These are phyloP conservation scores for Phrynocephalus versicolor DNA, from an alignment of 2,113 vertebrate genomes.

Conservation along the genomic window DNA sequence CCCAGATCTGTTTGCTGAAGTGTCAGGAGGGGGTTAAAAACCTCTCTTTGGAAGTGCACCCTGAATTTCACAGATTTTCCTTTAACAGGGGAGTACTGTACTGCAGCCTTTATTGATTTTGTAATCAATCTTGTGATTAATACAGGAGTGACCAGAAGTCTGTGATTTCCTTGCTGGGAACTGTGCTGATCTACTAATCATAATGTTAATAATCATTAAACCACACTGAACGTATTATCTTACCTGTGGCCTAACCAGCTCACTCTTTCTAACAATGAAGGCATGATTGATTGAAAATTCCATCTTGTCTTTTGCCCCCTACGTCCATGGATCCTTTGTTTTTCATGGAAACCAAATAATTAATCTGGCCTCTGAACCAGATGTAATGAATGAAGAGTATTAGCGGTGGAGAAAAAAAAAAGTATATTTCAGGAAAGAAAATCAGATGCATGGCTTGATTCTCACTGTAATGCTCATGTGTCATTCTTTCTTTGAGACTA, in stretches of 20 bases:
- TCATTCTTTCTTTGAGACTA: slow-evolving; percentile 30
- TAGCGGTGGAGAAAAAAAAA: slow-evolving; percentile 19
- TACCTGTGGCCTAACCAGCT: neutral
- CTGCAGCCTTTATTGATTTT: slow-evolving; percentile 3
- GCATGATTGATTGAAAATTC: neutral
- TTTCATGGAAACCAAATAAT: slow-evolving; percentile 21
- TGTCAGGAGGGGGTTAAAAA: no score
- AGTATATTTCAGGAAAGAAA: slow-evolving; percentile 33
- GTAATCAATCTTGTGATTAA: neutral
- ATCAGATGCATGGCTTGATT: slow-evolving; percentile 29
- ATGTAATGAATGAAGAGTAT: slow-evolving; percentile 44
- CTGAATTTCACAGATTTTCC: no score
- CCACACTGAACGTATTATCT: neutral
- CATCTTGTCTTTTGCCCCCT: slow-evolving; percentile 18
- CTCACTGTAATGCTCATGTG: neutral
- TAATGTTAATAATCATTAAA: slow-evolving; percentile 17
- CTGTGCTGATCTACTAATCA: neutral
- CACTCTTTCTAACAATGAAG: neutral
- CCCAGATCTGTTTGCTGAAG: no score
- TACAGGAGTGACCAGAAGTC: slow-evolving; percentile 31
- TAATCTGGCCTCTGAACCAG: neutral
- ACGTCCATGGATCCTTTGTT: slow-evolving; percentile 12
- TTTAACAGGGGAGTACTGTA: no score
- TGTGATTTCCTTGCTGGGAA: neutral
- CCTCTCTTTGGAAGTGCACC: no score